These are phyloP conservation scores for Pachycephus smyrnensis DNA, from an alignment of 2,888 invertebrate genomes.

Conservation along the genomic window DNA sequence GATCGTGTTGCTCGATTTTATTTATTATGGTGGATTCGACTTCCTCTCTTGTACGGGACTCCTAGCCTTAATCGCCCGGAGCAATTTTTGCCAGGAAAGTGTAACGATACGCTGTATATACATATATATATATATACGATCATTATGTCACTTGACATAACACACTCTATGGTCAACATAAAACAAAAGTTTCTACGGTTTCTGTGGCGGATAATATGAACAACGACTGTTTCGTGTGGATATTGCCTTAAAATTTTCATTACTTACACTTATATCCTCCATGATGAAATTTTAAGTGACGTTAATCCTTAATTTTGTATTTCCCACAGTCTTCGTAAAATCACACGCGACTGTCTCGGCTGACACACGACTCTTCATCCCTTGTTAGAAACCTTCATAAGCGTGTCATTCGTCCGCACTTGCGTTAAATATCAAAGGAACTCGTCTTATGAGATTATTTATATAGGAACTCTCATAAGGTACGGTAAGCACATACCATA, in stretches of 20 bases:
- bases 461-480: not conserved
- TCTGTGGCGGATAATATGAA: not conserved
- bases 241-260: not conserved
- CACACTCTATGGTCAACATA: not conserved
- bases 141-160: not conserved
- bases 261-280: constrained; percentile 63
- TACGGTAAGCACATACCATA: not conserved
- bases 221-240: not conserved
- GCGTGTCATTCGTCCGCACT: not conserved
- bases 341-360: constrained; percentile 13
- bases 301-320: not conserved
- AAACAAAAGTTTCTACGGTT: not conserved
- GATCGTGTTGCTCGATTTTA: not conserved
- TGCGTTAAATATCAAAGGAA: not conserved
- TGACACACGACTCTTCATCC: not conserved
- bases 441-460: not conserved
- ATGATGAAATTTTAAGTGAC: constrained; percentile 49
- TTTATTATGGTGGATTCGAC: constrained; percentile 9
- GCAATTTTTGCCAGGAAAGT: not conserved
- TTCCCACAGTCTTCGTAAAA: constrained; percentile 3
- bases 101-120: not conserved
- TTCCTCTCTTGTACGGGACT: constrained; percentile 25
- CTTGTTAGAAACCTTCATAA: not conserved
- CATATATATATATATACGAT: no score
- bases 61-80: constrained; percentile 10